Base-by-base conservation (phyloP, 2,797 vertebrate genomes). In the Hypotaenidia philippensis region DNA sequence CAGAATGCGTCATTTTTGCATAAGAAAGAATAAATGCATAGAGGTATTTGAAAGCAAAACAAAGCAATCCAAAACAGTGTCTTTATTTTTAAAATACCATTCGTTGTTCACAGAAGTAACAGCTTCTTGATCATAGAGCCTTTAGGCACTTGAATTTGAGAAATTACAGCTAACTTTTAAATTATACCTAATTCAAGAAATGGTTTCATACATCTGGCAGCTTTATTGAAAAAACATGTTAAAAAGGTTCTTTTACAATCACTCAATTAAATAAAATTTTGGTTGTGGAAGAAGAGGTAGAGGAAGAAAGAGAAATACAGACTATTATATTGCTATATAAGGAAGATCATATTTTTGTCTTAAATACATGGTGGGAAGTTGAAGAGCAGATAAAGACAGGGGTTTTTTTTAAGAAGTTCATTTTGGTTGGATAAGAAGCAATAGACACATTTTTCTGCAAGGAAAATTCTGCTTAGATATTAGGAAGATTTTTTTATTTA, bases 1-100 rank as follows among this genome's bases (percentile, higher is more conserved):
- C 71, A 94, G 64, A 44, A 85, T 85, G 85, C 10, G 27, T 41
- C 57, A 85, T 45, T 94, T 95, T 91, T 94, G 59, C 45, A 88
- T 85, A 53, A 84, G 83, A 91, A 95, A 95, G 86, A 79, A 84
- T 52, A 95, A 87, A 87, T 78, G 26, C 40, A 66, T 34, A 34
- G 31, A 83, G 8, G 4, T 60, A 72, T 87, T 75, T 80, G 68
- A 83, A 94, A 92, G 53, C 11, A 72, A 95, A 94, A 71, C 31
- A 94, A 90, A 94, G 40, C 81, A 71, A 82, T 89, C 18, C 34
- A 92, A 91, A 93, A 47, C 29, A 65, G 10, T 38, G 55, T 68
- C 81, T 93, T 90, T 90, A 76, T 72, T 95, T 95, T 86, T 78
- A 50, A 90, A 84, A 74, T 56, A 83, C 6, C 10, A 85, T 94